phyloP scores from a whole-genome alignment of 2,888 invertebrate species.

The Altica lythri region DNA sequence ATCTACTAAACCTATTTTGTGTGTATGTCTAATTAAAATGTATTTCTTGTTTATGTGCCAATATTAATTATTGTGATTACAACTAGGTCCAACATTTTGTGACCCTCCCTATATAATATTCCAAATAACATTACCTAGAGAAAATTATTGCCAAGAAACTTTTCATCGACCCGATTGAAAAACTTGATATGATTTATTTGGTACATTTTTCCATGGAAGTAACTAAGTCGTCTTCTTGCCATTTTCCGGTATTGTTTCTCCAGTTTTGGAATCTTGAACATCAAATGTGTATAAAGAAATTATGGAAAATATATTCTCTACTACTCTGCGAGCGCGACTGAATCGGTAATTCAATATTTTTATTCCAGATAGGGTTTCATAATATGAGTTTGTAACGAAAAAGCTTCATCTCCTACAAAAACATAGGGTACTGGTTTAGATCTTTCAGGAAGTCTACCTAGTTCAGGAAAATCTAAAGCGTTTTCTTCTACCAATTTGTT shows the following conservation, averaged over 20 bases:
- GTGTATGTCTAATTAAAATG: too few species aligned
- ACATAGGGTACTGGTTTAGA: conserved; percentile 8
- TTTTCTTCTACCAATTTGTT: conserved; percentile 1
- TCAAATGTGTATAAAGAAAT: too few species aligned
- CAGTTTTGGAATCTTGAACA: too few species aligned
- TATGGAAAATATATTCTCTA: conserved; percentile 16
- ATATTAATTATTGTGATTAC: too few species aligned
- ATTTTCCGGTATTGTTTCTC: conserved; percentile 8
- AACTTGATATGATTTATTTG: too few species aligned
- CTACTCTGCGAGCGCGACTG: conserved; percentile 1
- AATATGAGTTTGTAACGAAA: conserved; percentile 22
- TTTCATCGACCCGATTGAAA: too few species aligned
- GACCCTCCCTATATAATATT: too few species aligned
- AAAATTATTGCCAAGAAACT: too few species aligned
- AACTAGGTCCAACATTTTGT: too few species aligned
- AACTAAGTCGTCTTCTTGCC: conserved; percentile 24
- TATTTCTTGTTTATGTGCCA: too few species aligned
- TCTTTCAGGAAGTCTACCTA: conserved; percentile 3
- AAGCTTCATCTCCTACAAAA: conserved; percentile 26
- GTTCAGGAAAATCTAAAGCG: conserved; percentile 8
- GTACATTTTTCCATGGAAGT: conserved; percentile 1
- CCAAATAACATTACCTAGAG: too few species aligned
- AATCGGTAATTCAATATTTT: conserved; percentile 12
- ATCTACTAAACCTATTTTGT: too few species aligned
- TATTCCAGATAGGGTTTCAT: conserved; percentile 23